Evolutionary conservation across 37 sponge, comb jelly and placozoan genomes (phyloP).

Genomic region (Tethya wilhelma): DNA sequence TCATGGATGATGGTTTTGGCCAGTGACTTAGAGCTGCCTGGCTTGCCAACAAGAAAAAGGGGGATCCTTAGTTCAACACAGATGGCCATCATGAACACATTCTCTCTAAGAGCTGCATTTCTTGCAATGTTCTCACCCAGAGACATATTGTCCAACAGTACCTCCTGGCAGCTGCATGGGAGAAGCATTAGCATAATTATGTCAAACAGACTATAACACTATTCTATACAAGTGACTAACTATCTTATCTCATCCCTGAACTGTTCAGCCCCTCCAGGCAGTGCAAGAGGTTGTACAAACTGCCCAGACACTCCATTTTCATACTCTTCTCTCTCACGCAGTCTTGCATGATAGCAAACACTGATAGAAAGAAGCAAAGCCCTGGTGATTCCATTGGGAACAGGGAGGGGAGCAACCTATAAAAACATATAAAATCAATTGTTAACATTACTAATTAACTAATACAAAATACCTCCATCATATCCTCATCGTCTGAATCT

Average conservation of each 20-base stretch:
- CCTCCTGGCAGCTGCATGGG: slow-evolving; percentile 74
- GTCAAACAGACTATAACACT: neutral
- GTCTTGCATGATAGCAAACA: slow-evolving; percentile 83
- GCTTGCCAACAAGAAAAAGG: slow-evolving; percentile 91
- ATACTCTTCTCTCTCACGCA: slow-evolving; percentile 71
- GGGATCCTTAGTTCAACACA: slow-evolving; percentile 92
- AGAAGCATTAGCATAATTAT: neutral
- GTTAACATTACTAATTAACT: neutral
- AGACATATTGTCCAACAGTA: slow-evolving; percentile 75
- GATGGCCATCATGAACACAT: slow-evolving; percentile 96
- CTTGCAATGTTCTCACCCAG: slow-evolving; percentile 82
- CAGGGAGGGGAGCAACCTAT: neutral
- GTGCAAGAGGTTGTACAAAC: slow-evolving; percentile 44
- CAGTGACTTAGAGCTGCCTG: slow-evolving; percentile 93
- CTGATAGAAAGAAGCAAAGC: slow-evolving; percentile 61
- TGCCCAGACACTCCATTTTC: slow-evolving; percentile 28
- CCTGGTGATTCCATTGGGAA: slow-evolving; percentile 22
- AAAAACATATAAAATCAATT: neutral
- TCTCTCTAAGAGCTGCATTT: slow-evolving; percentile 91
- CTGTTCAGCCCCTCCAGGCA: slow-evolving; percentile 47
- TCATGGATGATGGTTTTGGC: slow-evolving; percentile 81
- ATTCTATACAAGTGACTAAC: slow-evolving; percentile 11
- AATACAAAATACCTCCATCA: neutral
- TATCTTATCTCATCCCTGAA: slow-evolving; percentile 68
- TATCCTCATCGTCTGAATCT: neutral